Evolutionary conservation across 1,140 invertebrate genomes (phyloP), one percentile per base, ranked within the genome.

Genomic region (Cyclargus thomasi): DNA sequence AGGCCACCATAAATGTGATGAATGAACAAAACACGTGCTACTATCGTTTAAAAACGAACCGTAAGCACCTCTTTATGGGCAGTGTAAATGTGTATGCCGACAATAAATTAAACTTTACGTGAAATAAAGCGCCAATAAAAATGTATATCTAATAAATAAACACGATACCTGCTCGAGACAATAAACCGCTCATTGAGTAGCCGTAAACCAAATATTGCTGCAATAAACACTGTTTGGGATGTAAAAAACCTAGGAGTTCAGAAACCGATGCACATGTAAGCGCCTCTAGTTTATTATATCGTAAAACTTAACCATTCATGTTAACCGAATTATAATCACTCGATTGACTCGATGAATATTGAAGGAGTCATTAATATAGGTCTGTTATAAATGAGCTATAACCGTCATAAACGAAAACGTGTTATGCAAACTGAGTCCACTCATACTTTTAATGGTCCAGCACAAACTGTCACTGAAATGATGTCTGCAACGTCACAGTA

Each of bases 61-160:
- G 79, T 88, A 86, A 87, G 83, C 83, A 81, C 80, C 81, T 75
- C 88, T 90, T 90, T 88, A 88, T 90, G 88, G 87, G 83, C 85
- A 86, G 88, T 88, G 86, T 90, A 86, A 87, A 88, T 88, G 80
- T 88, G 83, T 81, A 88, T 78, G 79, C 83, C 85, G 79, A 84
- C 83, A 86, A 90, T 90, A 90, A 90, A 90, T 90, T 88, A 87
- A 88, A 86, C 77, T 88, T 90, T 86, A 90, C 85, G 84, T 88
- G 85, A 88, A 90, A 88, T 90, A 87, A 90, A 88, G 82, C 88
- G 77, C 81, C 78, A 88, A 90, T 90, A 88, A 90, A 90, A 90
- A 88, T 88, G 86, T 90, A 90, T 90, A 90, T 88, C 86, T 90
- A 88, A 90, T 88, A 90, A 90, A 90, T 90, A 88, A 88, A 88